Evolutionary conservation across 2,888 invertebrate genomes (phyloP).

Genomic region (Prosopocoilus inquinatus): DNA sequence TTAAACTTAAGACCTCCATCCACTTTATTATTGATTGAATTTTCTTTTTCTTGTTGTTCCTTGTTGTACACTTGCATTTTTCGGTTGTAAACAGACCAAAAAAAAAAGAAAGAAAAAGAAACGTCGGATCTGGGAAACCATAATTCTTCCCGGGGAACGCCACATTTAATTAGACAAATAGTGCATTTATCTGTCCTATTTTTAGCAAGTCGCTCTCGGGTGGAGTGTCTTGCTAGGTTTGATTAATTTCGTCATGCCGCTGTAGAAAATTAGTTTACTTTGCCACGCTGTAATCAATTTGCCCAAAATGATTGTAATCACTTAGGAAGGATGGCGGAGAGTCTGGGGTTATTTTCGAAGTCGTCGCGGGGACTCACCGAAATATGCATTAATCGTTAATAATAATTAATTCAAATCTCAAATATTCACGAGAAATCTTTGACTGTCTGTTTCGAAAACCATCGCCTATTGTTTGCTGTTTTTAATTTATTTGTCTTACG

Average conservation of each 20-base stretch:
- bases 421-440: no score
- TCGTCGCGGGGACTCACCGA: background rate
- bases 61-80: no score
- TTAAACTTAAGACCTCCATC: background rate
- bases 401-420: background rate
- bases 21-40: no score
- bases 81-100: background rate
- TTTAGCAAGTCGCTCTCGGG: slow-evolving; percentile 12
- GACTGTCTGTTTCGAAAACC: no score
- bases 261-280: slow-evolving; percentile 23
- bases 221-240: slow-evolving; percentile 12
- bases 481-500: no score
- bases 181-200: slow-evolving; percentile 29
- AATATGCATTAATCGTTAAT: background rate
- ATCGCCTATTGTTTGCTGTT: no score
- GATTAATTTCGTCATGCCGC: slow-evolving; percentile 19
- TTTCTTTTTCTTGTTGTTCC: no score
- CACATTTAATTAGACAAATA: slow-evolving; percentile 34
- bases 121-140: slow-evolving; percentile 27
- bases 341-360: background rate
- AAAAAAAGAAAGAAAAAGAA: background rate
- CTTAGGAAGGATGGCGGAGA: no score
- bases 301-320: slow-evolving; percentile 7
- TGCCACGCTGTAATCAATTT: slow-evolving; percentile 21
- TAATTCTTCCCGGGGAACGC: slow-evolving; percentile 31